These are phyloP conservation scores for Lepilemur ruficaudatus DNA, from an alignment of 2,797 vertebrate species.

Conservation along the genomic window DNA sequence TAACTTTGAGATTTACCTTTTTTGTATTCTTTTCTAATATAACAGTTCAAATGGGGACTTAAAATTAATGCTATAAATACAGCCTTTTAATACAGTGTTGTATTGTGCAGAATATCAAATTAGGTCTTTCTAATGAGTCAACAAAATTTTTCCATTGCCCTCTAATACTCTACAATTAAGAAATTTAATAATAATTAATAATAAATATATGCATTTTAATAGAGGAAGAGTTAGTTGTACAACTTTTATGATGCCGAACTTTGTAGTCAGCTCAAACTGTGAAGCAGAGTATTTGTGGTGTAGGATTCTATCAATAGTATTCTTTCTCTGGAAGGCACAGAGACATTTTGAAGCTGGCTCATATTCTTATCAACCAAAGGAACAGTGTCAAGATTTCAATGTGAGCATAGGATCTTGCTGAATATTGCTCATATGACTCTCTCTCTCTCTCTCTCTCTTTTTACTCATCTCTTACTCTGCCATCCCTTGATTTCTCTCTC, in stretches of 20 bases:
- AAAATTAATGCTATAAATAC: conserved; percentile 88
- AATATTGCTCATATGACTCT: too few species aligned
- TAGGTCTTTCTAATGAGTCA: conserved; percentile 83
- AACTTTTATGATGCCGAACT: conserved; percentile 73
- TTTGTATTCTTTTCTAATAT: conserved; percentile 59
- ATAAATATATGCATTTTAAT: conserved; percentile 86
- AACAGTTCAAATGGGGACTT: conserved; percentile 78
- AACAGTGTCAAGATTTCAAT: neutral
- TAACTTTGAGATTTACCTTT: conserved; percentile 79
- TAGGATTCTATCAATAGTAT: neutral
- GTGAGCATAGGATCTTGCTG: neutral
- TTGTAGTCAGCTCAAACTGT: conserved; percentile 39
- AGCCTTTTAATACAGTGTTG: conserved; percentile 79
- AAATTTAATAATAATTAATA: conserved; percentile 89
- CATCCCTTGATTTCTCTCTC: neutral
- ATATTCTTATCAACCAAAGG: neutral
- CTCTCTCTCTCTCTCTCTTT: neutral
- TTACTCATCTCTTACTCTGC: neutral
- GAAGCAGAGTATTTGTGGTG: neutral
- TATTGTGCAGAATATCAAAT: conserved; percentile 76
- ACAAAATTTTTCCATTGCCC: conserved; percentile 82
- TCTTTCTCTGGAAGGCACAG: neutral
- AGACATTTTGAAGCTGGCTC: neutral
- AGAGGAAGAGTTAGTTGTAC: conserved; percentile 75
- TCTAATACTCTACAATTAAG: conserved; percentile 78